phyloP scores from a whole-genome alignment of 2,888 invertebrate genomes.

The Tachina lurida region DNA sequence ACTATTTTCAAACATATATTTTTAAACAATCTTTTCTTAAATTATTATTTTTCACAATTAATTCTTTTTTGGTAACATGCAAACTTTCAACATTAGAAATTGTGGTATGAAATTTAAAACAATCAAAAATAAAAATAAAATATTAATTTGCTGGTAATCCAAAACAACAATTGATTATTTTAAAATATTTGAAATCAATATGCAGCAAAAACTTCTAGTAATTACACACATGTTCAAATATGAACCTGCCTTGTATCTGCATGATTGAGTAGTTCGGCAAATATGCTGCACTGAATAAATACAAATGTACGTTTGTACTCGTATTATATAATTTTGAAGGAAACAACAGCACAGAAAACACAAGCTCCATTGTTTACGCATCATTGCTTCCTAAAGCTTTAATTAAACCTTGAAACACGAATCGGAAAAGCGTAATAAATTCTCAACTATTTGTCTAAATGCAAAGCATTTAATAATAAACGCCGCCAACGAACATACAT shows the following conservation, averaged over 20 bases:
- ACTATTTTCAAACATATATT: too few relatives aligned
- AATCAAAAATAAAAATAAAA: too few relatives aligned
- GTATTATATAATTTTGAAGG: background rate
- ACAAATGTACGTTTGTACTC: too few relatives aligned
- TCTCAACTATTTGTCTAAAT: constrained; percentile 46
- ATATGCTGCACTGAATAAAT: background rate
- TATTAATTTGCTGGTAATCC: too few relatives aligned
- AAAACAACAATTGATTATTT: background rate
- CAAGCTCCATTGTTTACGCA: constrained; percentile 54
- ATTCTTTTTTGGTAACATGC: too few relatives aligned
- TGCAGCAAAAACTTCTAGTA: background rate
- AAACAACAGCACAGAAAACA: constrained; percentile 25
- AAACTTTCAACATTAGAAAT: too few relatives aligned
- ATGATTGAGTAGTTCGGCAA: constrained; percentile 30
- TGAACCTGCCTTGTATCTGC: constrained; percentile 10
- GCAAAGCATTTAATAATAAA: constrained; percentile 51
- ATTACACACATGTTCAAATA: background rate
- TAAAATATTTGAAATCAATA: background rate
- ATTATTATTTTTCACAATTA: too few relatives aligned
- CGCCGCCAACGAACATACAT: background rate
- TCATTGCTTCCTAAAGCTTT: constrained; percentile 55
- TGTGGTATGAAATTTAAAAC: too few relatives aligned
- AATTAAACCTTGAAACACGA: constrained; percentile 63
- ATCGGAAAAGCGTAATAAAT: constrained; percentile 50
- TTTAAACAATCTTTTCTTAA: too few relatives aligned